phyloP scores from a whole-genome alignment of 2,797 vertebrate species.

The Sebastes nivosus region DNA sequence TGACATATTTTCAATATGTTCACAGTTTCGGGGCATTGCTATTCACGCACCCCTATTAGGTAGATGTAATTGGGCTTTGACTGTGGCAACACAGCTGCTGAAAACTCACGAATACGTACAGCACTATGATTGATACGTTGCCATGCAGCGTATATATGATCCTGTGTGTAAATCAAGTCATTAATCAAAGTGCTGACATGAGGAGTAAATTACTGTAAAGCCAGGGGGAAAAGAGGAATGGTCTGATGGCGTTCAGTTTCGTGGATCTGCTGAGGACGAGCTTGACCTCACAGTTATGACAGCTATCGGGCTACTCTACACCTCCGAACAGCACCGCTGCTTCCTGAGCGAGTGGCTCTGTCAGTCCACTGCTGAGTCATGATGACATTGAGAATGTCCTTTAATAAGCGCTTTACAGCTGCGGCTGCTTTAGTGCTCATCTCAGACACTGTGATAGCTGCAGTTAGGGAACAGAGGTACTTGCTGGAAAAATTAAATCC shows the following conservation, averaged over 20 bases:
- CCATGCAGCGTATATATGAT: conserved; percentile 37
- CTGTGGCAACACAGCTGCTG: conserved; percentile 37
- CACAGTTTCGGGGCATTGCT: conserved; percentile 44
- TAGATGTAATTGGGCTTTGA: conserved; percentile 57
- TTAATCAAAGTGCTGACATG: conserved; percentile 64
- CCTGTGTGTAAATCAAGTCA: conserved; percentile 47
- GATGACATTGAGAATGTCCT: conserved; percentile 76
- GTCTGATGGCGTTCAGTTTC: conserved; percentile 29
- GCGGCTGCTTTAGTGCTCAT: conserved; percentile 52
- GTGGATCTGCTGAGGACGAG: conserved; percentile 51
- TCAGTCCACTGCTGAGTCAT: conserved; percentile 68
- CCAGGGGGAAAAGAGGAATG: conserved; percentile 22
- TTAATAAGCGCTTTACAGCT: conserved; percentile 57
- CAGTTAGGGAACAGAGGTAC: conserved; percentile 11
- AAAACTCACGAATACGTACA: conserved; percentile 49
- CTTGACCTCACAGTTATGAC: conserved; percentile 56
- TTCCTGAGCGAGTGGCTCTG: conserved; percentile 57
- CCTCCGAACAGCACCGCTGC: conserved; percentile 37
- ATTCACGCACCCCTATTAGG: conserved; percentile 54
- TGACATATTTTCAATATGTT: conserved; percentile 53
- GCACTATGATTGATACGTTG: conserved; percentile 66
- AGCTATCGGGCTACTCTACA: conserved; percentile 56
- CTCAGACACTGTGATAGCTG: conserved; percentile 14
- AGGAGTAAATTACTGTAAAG: conserved; percentile 44
- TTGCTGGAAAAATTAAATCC: conserved; percentile 35